Evolutionary conservation across 2,797 vertebrate species (phyloP).

Genomic region (Falco peregrinus): DNA sequence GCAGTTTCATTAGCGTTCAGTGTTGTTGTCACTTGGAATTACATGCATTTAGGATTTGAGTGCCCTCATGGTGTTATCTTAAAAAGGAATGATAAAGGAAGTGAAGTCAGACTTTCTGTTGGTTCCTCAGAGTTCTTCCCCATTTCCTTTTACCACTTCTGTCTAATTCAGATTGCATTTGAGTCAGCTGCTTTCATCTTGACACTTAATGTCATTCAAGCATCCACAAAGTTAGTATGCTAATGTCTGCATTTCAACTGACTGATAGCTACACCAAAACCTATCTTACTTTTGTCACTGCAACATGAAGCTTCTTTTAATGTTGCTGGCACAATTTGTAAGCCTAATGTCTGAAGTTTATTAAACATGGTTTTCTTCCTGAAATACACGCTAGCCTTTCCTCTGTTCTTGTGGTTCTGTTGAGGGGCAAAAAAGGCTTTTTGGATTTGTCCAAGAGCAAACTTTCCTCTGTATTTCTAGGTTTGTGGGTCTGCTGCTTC

Average conservation of each 20-base stretch:
- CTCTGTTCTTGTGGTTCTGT: background rate
- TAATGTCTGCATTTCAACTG: background rate
- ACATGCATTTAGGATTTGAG: background rate
- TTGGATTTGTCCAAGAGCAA: background rate
- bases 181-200: conserved; percentile 46
- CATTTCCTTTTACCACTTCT: conserved; percentile 10
- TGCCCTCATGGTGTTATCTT: background rate
- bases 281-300: conserved; percentile 26
- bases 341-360: background rate
- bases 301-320: background rate
- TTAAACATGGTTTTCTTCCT: background rate
- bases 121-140: conserved; percentile 15
- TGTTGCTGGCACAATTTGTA: background rate
- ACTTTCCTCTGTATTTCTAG: background rate
- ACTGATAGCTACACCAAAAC: conserved; percentile 33
- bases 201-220: conserved; percentile 22
- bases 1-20: background rate
- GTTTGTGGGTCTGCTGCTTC: background rate
- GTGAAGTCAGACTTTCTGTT: background rate
- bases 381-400: background rate
- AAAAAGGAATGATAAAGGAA: background rate
- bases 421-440: background rate
- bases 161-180: conserved; percentile 18
- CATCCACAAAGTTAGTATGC: background rate
- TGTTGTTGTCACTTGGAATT: background rate